Evolutionary conservation across 2,888 invertebrate genomes (phyloP), one percentile per base, ranked within the genome.

Genomic region (Formica aserva): DNA sequence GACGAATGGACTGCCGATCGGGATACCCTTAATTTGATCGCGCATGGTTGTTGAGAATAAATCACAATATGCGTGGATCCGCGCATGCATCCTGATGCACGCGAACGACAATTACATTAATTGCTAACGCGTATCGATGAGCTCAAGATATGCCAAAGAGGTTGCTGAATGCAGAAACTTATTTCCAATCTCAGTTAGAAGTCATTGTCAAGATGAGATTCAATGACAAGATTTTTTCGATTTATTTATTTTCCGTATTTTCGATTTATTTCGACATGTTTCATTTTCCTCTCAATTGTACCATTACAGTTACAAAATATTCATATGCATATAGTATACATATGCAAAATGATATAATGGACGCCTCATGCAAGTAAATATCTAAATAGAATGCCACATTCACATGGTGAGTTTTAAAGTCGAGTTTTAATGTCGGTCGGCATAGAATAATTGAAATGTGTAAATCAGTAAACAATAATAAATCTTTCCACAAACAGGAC

Each of bases 381-480:
- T 52, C n/a, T 6, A 48, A 48, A 48, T 15, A 41, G 41, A 11
- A 45, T 45, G 41, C 18, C 45, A 15, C 45, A 15, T 3, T 15
- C 15, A 18, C 18, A 48, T 18, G 5, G 18, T 18, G 18, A 48
- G 52, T 8, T 52, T 52, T n/a, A n/a, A n/a, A 52, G n/a, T n/a
- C n/a, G 52, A 52, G 18, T 48, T 6, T 48, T 26, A 26, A 26
- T 26, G 26, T 48, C 48, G n/a, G 26, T 48, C 48, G n/a, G 13
- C 18, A 8, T 18, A 48, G 18, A 18, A 1, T 48, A 48, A 48
- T n/a, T 8, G 48, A 48, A 48, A 48, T 45, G 15, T 45, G 22
- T 71, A 55, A 71, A 55, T 52, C 22, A 22, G 13, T 55, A 55
- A 38, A 72, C 22, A 55, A 55, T 55, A 3, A 5, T 26, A 71